Conservation (phyloP, 2,888 invertebrate species). For the Ctena decussata region DNA sequence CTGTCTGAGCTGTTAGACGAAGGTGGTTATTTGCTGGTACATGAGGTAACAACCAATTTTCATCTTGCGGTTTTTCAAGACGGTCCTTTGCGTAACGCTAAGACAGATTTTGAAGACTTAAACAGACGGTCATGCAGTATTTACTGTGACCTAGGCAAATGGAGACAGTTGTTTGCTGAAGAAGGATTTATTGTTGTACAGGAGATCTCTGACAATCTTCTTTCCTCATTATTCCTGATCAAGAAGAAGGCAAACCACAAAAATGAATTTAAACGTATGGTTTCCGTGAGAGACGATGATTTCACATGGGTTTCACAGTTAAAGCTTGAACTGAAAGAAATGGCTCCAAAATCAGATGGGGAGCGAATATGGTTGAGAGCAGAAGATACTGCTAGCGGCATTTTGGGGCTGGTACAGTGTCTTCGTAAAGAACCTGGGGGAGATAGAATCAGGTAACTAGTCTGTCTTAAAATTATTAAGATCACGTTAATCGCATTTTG, state of each 20-base stretch:
- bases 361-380: constrained; percentile 89
- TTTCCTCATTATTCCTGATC: constrained; percentile 89
- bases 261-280: constrained; percentile 36
- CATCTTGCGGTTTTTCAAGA: constrained; percentile 74
- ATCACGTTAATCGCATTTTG: no score
- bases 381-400: constrained; percentile 91
- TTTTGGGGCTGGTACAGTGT: constrained; percentile 96
- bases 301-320: constrained; percentile 92
- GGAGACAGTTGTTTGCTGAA: constrained; percentile 74
- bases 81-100: constrained; percentile 54
- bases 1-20: constrained; percentile 89
- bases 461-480: no score
- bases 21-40: constrained; percentile 87
- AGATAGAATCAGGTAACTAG: constrained; percentile 91
- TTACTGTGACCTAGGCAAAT: constrained; percentile 73
- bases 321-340: constrained; percentile 90
- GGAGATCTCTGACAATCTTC: constrained; percentile 90
- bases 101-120: constrained; percentile 42
- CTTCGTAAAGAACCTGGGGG: constrained; percentile 96
- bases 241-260: constrained; percentile 87
- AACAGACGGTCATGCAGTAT: constrained; percentile 60
- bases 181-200: constrained; percentile 89
- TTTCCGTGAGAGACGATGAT: constrained; percentile 68
- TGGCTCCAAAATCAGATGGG: constrained; percentile 87
- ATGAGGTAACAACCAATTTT: constrained; percentile 86